Evolutionary conservation across 2,888 invertebrate genomes (phyloP).

Genomic region (Ectobius pallidus): DNA sequence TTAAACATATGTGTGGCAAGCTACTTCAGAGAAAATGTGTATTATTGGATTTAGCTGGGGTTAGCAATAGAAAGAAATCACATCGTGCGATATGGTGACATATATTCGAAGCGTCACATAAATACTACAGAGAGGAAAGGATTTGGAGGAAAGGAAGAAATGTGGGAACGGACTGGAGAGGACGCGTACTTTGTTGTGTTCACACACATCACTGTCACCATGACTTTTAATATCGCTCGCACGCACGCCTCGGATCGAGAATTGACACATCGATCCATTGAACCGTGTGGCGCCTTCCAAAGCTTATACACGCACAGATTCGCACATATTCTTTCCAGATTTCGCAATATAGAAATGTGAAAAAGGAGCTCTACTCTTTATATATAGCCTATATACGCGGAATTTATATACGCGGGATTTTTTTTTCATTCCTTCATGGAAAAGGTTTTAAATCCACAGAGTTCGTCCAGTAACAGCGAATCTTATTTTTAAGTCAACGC

Average conservation of each 20-base stretch:
- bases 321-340: neutral
- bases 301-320: neutral
- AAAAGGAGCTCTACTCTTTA: no score
- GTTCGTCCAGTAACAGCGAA: no score
- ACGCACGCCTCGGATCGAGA: neutral
- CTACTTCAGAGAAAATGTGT: no score
- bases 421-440: no score
- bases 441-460: no score
- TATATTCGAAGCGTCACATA: neutral
- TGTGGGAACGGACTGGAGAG: neutral
- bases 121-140: neutral
- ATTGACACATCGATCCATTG: constrained; percentile 21
- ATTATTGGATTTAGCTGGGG: no score
- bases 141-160: neutral
- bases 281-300: neutral
- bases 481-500: no score
- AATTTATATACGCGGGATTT: no score
- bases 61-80: no score
- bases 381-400: no score
- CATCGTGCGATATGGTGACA: no score
- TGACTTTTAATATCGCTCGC: constrained; percentile 14
- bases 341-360: neutral
- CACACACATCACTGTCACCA: neutral
- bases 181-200: neutral
- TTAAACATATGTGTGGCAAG: no score